phyloP scores from a whole-genome alignment of 1,140 invertebrate genomes.

The Bombyx mandarina region DNA sequence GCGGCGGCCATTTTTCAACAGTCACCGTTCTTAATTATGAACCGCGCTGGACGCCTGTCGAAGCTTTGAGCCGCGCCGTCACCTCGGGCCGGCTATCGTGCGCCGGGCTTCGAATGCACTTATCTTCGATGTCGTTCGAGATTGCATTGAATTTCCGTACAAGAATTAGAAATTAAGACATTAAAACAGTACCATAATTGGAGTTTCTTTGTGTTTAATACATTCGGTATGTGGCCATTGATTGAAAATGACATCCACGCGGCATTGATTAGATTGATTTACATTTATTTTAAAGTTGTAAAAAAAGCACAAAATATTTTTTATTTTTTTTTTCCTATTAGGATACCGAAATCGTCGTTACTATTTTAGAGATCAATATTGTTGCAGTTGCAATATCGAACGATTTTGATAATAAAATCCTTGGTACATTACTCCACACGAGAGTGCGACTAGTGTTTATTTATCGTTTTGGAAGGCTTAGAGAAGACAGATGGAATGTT shows the following conservation, averaged over 20 bases:
- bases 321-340: too few relatives aligned
- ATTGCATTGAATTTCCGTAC: neutral
- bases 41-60: conserved; percentile 63
- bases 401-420: conserved; percentile 17
- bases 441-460: conserved; percentile 59
- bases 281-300: too few relatives aligned
- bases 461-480: conserved; percentile 65
- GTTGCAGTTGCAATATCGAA: conserved; percentile 18
- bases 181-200: neutral
- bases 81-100: conserved; percentile 51
- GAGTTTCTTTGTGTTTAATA: neutral
- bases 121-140: conserved; percentile 9
- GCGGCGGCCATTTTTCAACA: conserved; percentile 70
- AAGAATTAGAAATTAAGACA: neutral
- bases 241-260: too few relatives aligned
- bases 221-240: too few relatives aligned
- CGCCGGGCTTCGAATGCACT: conserved; percentile 3
- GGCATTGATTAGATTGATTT: too few relatives aligned
- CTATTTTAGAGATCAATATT: too few relatives aligned
- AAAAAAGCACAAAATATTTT: too few relatives aligned
- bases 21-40: conserved; percentile 71
- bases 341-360: too few relatives aligned
- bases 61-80: conserved; percentile 67
- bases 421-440: conserved; percentile 35
- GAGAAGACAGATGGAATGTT: conserved; percentile 61